phyloP scores from a whole-genome alignment of 1,140 invertebrate species.

The Limonius californicus region DNA sequence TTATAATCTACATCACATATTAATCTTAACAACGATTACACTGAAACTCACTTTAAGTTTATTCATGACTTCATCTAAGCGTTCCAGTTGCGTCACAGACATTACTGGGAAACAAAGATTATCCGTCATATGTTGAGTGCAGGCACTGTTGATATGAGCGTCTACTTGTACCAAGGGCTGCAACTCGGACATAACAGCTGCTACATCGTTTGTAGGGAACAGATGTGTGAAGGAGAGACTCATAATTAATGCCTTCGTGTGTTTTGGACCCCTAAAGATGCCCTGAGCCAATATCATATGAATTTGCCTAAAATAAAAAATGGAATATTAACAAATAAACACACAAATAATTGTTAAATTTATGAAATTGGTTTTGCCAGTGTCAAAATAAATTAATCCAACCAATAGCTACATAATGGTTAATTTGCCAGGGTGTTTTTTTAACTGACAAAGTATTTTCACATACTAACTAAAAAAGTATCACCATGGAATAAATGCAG shows the following conservation, averaged over 20 bases:
- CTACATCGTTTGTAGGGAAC: constrained; percentile 49
- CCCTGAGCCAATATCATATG: constrained; percentile 53
- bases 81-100: constrained; percentile 29
- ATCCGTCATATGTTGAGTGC: not conserved
- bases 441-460: no score
- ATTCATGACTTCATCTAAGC: constrained; percentile 32
- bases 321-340: no score
- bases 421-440: no score
- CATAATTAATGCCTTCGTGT: constrained; percentile 51
- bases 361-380: not conserved
- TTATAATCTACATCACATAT: no score
- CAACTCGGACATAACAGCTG: constrained; percentile 49
- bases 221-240: constrained; percentile 46
- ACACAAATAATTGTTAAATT: not conserved
- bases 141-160: not conserved
- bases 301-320: constrained; percentile 47
- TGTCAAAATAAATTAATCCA: no score
- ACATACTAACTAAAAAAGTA: no score
- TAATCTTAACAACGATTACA: no score
- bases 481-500: no score
- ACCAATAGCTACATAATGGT: no score
- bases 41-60: constrained; percentile 32
- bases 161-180: constrained; percentile 39
- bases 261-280: constrained; percentile 48
- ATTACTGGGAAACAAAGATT: constrained; percentile 28